Evolutionary conservation across 2,888 invertebrate species (phyloP), one percentile per base, ranked within the genome.

Genomic region (Microctonus aethiopoides): DNA sequence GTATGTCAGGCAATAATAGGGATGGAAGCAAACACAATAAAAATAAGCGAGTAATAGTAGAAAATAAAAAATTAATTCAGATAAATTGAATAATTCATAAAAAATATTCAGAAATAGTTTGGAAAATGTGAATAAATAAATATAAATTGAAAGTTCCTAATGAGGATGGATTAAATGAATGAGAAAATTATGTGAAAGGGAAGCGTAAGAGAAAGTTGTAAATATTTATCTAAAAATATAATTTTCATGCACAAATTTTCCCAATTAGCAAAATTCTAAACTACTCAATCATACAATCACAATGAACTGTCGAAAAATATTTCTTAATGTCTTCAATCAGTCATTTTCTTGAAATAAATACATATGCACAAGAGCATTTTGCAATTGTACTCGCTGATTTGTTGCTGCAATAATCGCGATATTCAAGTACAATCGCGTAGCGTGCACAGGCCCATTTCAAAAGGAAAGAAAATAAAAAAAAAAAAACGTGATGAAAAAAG

Each of bases 41-140:
- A 82, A 70, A 71, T 79, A 66, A 76, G 82, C 81, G 81, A 82
- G 80, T 78, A 54, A 83, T 78, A 78, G 74, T 26, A 77, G 82
- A 70, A 75, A 74, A 73, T n/a, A n/a, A 36, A 66, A 54, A 72
- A 62, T 67, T 72, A 54, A 68, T 72, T 72, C 63, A 73, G 70
- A 71, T 22, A 74, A 72, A 72, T 7, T 68, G 75, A 76, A 77
- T 32, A 32, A n/a, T n/a, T n/a, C n/a, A n/a, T n/a, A n/a, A n/a
- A 16, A 16, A 29, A 54, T 34, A 62, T 22, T 41, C 13, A 22
- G 10, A 57, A 57, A 39, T 7, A 29, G 29, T 5, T 29, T 29
- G n/a, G n/a, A n/a, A n/a, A n/a, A n/a, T 29, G 29, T 29, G 29
- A 7, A 41, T n/a, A 20, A 41, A 54, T 16, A 52, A 52, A 52